Evolutionary conservation across 2,113 vertebrate genomes (phyloP), one percentile per base, ranked within the genome.

Genomic region (Erpornis zantholeuca): DNA sequence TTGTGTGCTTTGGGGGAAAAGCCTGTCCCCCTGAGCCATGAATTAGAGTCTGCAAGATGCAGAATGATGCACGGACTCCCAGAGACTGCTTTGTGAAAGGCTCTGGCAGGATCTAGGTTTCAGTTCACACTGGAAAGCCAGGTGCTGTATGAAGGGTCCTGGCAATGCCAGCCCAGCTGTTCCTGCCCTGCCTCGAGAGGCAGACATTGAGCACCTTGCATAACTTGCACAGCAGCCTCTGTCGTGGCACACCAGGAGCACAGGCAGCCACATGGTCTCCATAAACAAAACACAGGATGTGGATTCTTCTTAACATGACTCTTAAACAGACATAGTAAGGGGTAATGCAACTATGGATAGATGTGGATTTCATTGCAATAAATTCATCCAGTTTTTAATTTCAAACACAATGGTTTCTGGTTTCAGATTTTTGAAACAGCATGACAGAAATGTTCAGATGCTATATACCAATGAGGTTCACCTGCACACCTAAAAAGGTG

Each of bases 181-280:
- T 19, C n/a, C 25, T 70, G 38, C 18, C 59, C 16, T 50, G 4
- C 42, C 64, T 72, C 2, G 2, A 9, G 0, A 0, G 35, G 24
- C 60, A 42, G 19, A 24, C n/a, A 6, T 1, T 15, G 60, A 94
- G 31, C 31, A 49, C 47, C 29, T 61, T 54, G 25, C 16, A 27
- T 7, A 35, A 36, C 29, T 18, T 33, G 36, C 27, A 23, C 1
- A 59, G 23, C 35, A 85, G 31, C 17, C 18, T 57, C 56, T 47
- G 54, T 27, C 13, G 3, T 54, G 27, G 27, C 14, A 4, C 47
- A 61, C 19, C n/a, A 59, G 38, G 16, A 82, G 10, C 36, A 31
- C 3, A 36, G 4, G 8, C 25, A 88, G 28, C 40, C 61, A 27
- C 53, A 6, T 0, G 12, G 12, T 12, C 66, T 69, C 45, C 23